A percentile compares a stretch with the other conserved stretches of the same genome.
Evolutionary conservation across 2,888 invertebrate genomes (phyloP).

Genomic region (Cheilosia grossa): DNA sequence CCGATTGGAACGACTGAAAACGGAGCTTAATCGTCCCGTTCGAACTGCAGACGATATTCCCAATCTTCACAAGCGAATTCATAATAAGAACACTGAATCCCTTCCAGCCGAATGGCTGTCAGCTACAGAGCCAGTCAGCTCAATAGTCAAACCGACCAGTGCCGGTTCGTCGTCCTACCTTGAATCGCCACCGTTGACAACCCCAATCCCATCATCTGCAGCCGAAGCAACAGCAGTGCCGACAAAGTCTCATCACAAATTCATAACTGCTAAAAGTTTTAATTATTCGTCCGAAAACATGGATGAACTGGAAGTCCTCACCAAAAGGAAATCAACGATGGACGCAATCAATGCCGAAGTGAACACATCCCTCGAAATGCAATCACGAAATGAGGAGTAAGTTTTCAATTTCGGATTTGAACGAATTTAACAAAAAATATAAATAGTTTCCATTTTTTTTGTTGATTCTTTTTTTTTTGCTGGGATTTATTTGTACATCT

Average conservation of each 20-base stretch:
- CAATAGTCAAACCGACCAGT: constrained; percentile 55
- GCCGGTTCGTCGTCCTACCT: constrained; percentile 14
- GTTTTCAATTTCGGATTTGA: constrained; percentile 75
- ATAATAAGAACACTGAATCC: constrained; percentile 51
- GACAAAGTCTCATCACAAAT: constrained; percentile 77
- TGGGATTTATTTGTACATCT: constrained; percentile 35
- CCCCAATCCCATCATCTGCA: constrained; percentile 62
- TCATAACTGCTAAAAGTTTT: constrained; percentile 78
- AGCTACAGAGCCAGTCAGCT: constrained; percentile 56
- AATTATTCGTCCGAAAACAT: constrained; percentile 79
- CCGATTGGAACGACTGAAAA: constrained; percentile 80
- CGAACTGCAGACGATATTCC: constrained; percentile 72
- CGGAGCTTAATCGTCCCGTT: constrained; percentile 81
- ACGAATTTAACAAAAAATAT: background rate
- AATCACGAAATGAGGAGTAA: constrained; percentile 78
- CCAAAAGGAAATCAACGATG: constrained; percentile 77
- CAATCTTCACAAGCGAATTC: constrained; percentile 62
- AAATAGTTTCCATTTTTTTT: background rate
- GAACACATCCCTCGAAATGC: constrained; percentile 76
- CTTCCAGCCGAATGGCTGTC: constrained; percentile 49
- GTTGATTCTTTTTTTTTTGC: constrained; percentile 9
- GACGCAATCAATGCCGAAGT: constrained; percentile 77
- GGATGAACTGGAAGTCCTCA: constrained; percentile 76
- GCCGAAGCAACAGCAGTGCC: constrained; percentile 79
- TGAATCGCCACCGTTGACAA: constrained; percentile 33